phyloP scores from a whole-genome alignment of 2,113 vertebrate genomes.

The Papio anubis region DNA sequence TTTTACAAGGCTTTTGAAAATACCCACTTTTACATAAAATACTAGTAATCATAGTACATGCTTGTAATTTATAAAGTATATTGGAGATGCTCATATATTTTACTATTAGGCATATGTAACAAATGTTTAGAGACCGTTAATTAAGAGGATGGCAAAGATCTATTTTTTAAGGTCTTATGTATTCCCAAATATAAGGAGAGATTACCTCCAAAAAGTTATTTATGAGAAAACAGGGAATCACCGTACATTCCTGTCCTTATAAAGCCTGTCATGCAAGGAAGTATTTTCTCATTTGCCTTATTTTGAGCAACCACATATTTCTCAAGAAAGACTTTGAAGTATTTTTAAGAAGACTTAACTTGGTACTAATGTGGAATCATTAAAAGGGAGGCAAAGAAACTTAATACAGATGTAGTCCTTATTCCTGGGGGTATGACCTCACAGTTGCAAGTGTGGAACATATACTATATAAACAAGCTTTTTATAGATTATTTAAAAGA shows the following conservation, averaged over 20 bases:
- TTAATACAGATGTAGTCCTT: not conserved
- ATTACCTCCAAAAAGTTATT: not conserved
- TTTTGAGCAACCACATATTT: not conserved
- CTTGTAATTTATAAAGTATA: not conserved
- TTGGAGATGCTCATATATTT: not conserved
- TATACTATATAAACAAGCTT: not conserved
- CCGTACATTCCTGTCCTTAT: not conserved
- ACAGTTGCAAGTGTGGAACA: not conserved
- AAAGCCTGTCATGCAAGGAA: not conserved
- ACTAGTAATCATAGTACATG: not conserved
- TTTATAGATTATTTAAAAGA: not conserved
- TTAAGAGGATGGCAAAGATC: not conserved
- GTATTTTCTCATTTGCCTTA: not conserved
- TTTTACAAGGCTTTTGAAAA: slow-evolving; percentile 8
- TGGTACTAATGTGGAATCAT: not conserved
- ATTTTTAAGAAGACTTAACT: not conserved
- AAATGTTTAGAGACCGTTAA: not conserved
- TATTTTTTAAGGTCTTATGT: slow-evolving; percentile 30
- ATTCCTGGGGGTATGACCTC: not conserved
- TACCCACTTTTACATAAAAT: not conserved
- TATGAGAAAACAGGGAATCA: slow-evolving; percentile 2
- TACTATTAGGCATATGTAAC: not conserved
- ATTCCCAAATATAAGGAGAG: not conserved
- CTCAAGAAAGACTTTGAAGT: not conserved
- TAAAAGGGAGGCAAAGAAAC: not conserved